Conservation (phyloP, 2,888 invertebrate species). For the Drosophila nr. fundita region DNA sequence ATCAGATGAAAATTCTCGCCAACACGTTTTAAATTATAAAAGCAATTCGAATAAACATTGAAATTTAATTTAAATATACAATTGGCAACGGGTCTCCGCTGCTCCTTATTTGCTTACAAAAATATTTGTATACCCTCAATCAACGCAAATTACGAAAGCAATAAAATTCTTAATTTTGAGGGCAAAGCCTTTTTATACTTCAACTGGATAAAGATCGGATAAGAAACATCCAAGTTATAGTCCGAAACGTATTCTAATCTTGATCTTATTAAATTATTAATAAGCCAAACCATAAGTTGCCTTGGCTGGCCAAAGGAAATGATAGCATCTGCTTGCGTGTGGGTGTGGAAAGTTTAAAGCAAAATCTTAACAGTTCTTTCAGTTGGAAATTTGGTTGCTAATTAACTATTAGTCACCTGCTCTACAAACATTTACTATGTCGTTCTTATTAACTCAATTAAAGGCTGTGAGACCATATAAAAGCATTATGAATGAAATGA, state of each 20-base stretch:
- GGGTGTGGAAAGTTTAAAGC: background rate
- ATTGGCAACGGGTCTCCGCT: conserved; percentile 7
- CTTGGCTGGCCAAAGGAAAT: background rate
- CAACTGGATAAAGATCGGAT: background rate
- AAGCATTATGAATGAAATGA: conserved; percentile 4
- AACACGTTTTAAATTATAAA: background rate
- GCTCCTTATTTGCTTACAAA: background rate
- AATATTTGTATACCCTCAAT: background rate
- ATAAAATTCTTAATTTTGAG: background rate
- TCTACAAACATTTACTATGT: conserved; percentile 3
- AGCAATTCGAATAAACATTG: conserved; percentile 39
- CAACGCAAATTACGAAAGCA: background rate
- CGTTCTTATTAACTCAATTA: background rate
- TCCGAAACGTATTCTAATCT: background rate
- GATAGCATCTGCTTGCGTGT: background rate
- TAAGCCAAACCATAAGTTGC: background rate
- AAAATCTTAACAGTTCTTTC: background rate
- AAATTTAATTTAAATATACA: conserved; percentile 51
- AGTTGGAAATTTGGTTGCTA: background rate
- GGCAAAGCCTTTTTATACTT: background rate
- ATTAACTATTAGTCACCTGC: background rate
- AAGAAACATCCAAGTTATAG: background rate
- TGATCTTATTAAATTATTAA: background rate
- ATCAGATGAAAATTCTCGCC: conserved; percentile 18
- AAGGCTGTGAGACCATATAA: background rate